phyloP scores from a whole-genome alignment of 2,113 vertebrate species.

The Lethenteron camtschaticum region DNA sequence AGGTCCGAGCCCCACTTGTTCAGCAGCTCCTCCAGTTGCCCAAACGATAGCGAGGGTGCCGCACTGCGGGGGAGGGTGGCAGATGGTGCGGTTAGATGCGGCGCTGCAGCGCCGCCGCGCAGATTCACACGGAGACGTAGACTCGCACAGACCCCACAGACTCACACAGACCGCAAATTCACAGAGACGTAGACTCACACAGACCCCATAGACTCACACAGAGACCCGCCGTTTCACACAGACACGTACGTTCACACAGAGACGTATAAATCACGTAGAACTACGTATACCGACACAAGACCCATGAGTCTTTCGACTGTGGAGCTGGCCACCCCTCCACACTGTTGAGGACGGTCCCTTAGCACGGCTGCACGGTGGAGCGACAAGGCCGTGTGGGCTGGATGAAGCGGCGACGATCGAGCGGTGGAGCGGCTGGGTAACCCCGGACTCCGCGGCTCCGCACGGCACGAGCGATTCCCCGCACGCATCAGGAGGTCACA shows the following conservation, averaged over 20 bases:
- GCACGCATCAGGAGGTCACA: neutral
- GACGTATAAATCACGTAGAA: neutral
- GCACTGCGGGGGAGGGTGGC: slow-evolving; percentile 15
- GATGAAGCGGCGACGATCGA: neutral
- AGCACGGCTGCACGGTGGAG: neutral
- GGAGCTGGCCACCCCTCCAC: no score
- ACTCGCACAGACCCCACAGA: neutral
- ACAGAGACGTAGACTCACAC: neutral
- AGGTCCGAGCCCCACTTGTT: slow-evolving; percentile 96
- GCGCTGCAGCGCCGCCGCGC: no score
- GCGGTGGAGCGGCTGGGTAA: neutral
- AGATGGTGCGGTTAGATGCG: neutral
- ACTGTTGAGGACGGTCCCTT: neutral
- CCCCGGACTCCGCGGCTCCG: neutral
- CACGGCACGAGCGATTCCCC: neutral
- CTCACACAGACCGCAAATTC: no score
- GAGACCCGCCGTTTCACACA: no score
- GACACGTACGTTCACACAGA: neutral
- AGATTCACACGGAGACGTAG: neutral
- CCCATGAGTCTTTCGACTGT: no score
- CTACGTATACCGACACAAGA: neutral
- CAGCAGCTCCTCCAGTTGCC: slow-evolving; percentile 70
- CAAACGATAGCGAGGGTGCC: slow-evolving; percentile 52
- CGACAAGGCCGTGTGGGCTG: no score
- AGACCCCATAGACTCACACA: neutral